A percentile compares a stretch with the other conserved stretches of the same genome.
Conservation (phyloP, 2,888 invertebrate species). For the Heliconius erato region DNA sequence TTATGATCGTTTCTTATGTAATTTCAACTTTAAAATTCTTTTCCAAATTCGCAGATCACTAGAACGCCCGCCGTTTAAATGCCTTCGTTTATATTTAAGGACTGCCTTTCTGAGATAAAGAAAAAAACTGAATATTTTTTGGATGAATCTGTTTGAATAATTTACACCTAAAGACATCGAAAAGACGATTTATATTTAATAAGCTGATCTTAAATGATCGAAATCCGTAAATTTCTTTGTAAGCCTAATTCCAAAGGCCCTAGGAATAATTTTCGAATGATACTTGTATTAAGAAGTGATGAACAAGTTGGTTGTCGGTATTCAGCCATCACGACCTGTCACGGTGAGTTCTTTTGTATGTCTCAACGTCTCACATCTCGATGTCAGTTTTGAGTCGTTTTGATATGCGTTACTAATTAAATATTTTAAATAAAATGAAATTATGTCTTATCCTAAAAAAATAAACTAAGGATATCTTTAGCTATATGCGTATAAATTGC, state of each 20-base stretch:
- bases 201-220: slow-evolving; percentile 44
- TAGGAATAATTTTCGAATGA: slow-evolving; percentile 51
- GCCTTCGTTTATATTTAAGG: slow-evolving; percentile 76
- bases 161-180: slow-evolving; percentile 80
- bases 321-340: slow-evolving; percentile 47
- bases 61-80: slow-evolving; percentile 55
- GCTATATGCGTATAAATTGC: background rate
- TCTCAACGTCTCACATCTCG: slow-evolving; percentile 71
- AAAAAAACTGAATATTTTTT: slow-evolving; percentile 66
- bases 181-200: slow-evolving; percentile 64
- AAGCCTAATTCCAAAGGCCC: slow-evolving; percentile 52
- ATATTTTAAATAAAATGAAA: slow-evolving; percentile 50
- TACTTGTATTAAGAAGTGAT: slow-evolving; percentile 36
- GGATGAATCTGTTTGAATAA: slow-evolving; percentile 81
- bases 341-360: slow-evolving; percentile 64
- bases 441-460: slow-evolving; percentile 67
- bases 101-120: slow-evolving; percentile 68
- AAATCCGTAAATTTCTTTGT: slow-evolving; percentile 16
- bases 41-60: slow-evolving; percentile 41
- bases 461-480: background rate
- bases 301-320: slow-evolving; percentile 34
- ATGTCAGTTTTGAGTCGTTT: slow-evolving; percentile 70
- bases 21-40: slow-evolving; percentile 39
- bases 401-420: slow-evolving; percentile 66
- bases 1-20: slow-evolving; percentile 23